Percentiles rank a stretch among this genome's conserved stretches.
phyloP scores from a whole-genome alignment of 2,797 vertebrate genomes.

The Ciconia nigra region DNA sequence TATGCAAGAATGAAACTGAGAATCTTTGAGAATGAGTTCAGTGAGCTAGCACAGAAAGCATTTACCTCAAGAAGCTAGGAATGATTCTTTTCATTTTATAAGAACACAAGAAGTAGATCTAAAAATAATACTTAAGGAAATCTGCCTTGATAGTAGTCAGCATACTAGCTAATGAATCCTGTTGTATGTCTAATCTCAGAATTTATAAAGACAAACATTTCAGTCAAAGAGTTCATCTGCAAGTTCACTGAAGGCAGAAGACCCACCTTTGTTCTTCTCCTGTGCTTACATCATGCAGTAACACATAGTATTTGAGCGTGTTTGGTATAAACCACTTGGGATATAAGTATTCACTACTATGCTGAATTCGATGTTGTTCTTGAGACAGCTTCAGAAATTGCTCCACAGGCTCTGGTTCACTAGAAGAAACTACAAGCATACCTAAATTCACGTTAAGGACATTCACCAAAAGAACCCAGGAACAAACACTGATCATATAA shows the following conservation, averaged over 20 bases:
- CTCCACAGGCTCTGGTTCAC: conserved; percentile 89
- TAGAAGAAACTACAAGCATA: conserved; percentile 94
- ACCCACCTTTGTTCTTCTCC: conserved; percentile 93
- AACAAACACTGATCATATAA: not conserved
- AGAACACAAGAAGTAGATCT: not conserved
- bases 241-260: not conserved
- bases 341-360: conserved; percentile 89
- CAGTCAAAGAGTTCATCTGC: not conserved
- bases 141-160: not conserved
- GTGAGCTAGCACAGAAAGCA: not conserved
- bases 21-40: not conserved
- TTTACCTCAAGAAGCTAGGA: not conserved
- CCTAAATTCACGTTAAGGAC: conserved; percentile 76
- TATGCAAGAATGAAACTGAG: not conserved
- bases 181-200: not conserved
- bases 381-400: conserved; percentile 96
- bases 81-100: not conserved
- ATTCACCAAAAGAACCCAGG: not conserved
- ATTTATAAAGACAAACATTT: not conserved
- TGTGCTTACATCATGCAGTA: conserved; percentile 90
- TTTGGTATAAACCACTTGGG: conserved; percentile 99
- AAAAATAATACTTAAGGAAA: not conserved
- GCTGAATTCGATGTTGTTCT: conserved; percentile 96
- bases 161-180: not conserved
- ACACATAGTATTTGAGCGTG: conserved; percentile 96